A percentile compares a stretch with the other conserved stretches of the same genome.
Conservation (phyloP, 1,140 invertebrate species). For the Drosophila mauritiana region DNA sequence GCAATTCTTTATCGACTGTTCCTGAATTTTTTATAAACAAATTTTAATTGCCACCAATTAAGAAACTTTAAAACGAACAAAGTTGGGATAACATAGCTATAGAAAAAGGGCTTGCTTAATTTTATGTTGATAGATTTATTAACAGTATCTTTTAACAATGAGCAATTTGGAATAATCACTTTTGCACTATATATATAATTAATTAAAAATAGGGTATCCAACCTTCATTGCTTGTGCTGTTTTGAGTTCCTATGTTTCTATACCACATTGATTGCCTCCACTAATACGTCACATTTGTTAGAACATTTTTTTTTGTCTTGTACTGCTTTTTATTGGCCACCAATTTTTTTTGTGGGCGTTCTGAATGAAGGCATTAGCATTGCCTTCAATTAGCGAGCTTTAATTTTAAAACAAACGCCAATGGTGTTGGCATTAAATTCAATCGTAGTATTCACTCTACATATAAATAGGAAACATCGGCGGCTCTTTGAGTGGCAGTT, state of each 20-base stretch:
- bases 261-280: slow-evolving; percentile 28
- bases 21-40: background rate
- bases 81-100: background rate
- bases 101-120: background rate
- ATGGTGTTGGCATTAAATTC: slow-evolving; percentile 38
- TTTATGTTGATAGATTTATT: background rate
- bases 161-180: too few species aligned
- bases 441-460: slow-evolving; percentile 1
- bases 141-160: background rate
- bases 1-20: too few species aligned
- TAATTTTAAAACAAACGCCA: slow-evolving; percentile 50
- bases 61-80: background rate
- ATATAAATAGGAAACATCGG: slow-evolving; percentile 59
- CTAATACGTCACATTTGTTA: slow-evolving; percentile 38
- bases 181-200: background rate
- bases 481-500: slow-evolving; percentile 53
- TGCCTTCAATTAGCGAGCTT: slow-evolving; percentile 58
- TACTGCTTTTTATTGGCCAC: background rate
- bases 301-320: slow-evolving; percentile 36
- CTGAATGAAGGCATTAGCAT: slow-evolving; percentile 40
- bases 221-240: background rate
- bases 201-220: background rate
- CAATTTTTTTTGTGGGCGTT: background rate
- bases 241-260: background rate
- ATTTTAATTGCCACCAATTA: background rate